Conservation (phyloP, 2,888 invertebrate genomes). For the Agrotis clavis region DNA sequence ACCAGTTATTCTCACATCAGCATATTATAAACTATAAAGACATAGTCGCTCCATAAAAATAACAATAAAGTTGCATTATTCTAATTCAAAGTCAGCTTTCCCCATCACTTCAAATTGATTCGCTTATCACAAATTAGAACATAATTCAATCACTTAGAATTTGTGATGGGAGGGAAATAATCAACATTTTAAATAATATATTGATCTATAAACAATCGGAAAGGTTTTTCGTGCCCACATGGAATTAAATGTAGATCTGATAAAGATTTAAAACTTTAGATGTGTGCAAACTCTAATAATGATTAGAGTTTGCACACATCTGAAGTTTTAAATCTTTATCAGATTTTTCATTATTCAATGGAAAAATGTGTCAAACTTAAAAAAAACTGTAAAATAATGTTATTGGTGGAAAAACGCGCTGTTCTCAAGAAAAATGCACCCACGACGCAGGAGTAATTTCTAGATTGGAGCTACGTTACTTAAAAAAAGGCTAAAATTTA, state of each 20-base stretch:
- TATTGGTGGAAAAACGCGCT: no score
- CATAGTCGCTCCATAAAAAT: constrained; percentile 55
- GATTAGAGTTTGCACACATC: no score
- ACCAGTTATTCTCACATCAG: constrained; percentile 36
- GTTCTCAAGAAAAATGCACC: no score
- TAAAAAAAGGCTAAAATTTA: no score
- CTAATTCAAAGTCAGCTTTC: constrained; percentile 60
- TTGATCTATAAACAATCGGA: constrained; percentile 65
- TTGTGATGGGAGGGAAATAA: constrained; percentile 55
- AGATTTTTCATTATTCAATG: no score
- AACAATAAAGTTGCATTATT: constrained; percentile 66
- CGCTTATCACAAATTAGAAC: constrained; percentile 57
- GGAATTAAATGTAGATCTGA: constrained; percentile 60
- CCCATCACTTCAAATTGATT: constrained; percentile 61
- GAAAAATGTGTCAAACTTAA: no score
- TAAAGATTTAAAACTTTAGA: neutral
- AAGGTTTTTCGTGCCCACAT: constrained; percentile 63
- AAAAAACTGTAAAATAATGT: no score
- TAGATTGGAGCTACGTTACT: no score
- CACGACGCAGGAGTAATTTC: no score
- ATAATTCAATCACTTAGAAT: constrained; percentile 67
- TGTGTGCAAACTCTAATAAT: no score
- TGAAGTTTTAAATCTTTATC: no score
- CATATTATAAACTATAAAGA: constrained; percentile 56
- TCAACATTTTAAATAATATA: constrained; percentile 64